Conservation (phyloP, 2,113 vertebrate genomes). For the Osmerus eperlanus region DNA sequence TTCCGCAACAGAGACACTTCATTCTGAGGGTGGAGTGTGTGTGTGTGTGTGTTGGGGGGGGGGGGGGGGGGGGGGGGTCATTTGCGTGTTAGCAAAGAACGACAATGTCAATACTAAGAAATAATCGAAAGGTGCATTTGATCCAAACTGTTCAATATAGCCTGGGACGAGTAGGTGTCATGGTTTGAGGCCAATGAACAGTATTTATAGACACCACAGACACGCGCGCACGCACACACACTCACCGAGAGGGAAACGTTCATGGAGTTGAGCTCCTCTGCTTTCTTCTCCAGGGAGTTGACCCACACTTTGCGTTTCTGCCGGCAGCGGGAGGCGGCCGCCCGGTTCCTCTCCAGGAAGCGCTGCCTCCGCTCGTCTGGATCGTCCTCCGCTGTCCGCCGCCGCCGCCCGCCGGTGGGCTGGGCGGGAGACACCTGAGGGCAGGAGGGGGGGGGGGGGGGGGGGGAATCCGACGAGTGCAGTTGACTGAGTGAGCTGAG, state of each 20-base stretch:
- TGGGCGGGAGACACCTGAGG: conserved; percentile 91
- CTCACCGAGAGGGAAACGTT: conserved; percentile 95
- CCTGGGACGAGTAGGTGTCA: not conserved
- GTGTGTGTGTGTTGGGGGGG: too few species aligned
- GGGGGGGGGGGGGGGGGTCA: not conserved
- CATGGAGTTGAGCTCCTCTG: conserved; percentile 88
- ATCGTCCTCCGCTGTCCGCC: conserved; percentile 86
- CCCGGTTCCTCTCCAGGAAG: conserved; percentile 92
- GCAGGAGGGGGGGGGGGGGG: not conserved
- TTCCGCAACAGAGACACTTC: conserved; percentile 93
- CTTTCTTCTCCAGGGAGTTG: conserved; percentile 91
- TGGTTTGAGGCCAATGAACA: not conserved
- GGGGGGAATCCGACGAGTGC: not conserved
- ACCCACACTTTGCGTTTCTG: conserved; percentile 98
- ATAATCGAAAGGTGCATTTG: not conserved
- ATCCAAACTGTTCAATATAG: not conserved
- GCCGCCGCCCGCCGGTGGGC: conserved; percentile 87
- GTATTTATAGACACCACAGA: not conserved
- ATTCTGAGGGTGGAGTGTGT: conserved; percentile 54
- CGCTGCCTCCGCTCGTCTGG: conserved; percentile 93
- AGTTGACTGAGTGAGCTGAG: too few species aligned
- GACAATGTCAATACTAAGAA: not conserved
- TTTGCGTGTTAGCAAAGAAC: not conserved
- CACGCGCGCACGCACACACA: conserved; percentile 22
- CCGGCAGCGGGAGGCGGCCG: conserved; percentile 91